phyloP scores from a whole-genome alignment of 2,113 vertebrate species.

The Corythaixoides concolor region DNA sequence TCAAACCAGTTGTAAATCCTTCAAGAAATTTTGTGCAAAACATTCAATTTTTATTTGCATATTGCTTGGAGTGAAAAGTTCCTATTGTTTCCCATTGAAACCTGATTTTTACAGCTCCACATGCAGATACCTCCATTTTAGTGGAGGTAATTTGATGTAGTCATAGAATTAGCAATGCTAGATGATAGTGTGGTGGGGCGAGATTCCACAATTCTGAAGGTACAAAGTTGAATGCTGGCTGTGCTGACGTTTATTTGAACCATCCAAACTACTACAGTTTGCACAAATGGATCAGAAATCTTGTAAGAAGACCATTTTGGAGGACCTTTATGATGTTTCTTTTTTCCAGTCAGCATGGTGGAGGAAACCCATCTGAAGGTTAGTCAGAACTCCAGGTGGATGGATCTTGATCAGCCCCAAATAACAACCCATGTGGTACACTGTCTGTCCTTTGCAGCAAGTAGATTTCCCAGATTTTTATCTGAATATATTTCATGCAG shows the following conservation, averaged over 20 bases:
- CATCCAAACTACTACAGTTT: not conserved
- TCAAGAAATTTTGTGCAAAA: not conserved
- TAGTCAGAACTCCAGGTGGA: not conserved
- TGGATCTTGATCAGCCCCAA: not conserved
- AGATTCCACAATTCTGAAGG: not conserved
- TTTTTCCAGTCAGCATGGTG: not conserved
- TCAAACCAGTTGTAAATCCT: not conserved
- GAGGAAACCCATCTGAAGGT: not conserved
- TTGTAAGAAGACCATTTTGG: not conserved
- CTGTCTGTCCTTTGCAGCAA: not conserved
- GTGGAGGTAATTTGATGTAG: not conserved
- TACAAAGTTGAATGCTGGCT: not conserved
- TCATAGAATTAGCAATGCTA: not conserved
- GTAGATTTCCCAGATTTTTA: not conserved
- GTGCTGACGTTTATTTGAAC: not conserved
- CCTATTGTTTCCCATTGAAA: not conserved
- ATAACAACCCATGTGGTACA: not conserved
- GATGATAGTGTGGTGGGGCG: not conserved
- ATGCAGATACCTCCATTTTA: not conserved
- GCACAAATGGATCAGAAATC: rapidly evolving
- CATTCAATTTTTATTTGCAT: not conserved
- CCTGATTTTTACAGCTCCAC: not conserved
- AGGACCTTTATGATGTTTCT: not conserved
- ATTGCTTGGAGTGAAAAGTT: not conserved
- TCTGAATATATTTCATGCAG: not conserved